phyloP scores from a whole-genome alignment of 2,113 vertebrate species.

The Bubo blakistoni region DNA sequence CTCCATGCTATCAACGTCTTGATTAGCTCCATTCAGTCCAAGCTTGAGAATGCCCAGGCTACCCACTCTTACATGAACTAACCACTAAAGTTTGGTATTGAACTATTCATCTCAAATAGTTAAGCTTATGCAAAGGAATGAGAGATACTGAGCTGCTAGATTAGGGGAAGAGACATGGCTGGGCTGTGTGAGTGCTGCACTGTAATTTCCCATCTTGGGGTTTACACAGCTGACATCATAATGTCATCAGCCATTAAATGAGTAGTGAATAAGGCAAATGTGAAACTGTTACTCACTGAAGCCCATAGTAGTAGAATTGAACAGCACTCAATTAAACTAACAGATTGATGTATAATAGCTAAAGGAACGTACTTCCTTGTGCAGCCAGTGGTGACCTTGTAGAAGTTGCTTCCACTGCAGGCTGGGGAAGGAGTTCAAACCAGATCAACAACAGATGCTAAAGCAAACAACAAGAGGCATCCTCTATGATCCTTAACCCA shows the following conservation, averaged over 20 bases:
- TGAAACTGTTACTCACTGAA: neutral
- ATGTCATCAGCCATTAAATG: neutral
- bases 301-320: neutral
- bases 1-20: neutral
- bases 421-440: neutral
- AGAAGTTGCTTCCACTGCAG: neutral
- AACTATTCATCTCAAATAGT: neutral
- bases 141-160: neutral
- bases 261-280: neutral
- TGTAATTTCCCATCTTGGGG: neutral
- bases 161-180: neutral
- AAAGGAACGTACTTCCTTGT: neutral
- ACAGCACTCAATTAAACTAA: neutral
- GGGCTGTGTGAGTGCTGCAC: accelerated
- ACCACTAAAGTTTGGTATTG: neutral
- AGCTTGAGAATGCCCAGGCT: neutral
- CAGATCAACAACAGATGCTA: neutral
- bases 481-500: neutral
- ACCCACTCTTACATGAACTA: neutral
- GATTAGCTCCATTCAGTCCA: neutral
- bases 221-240: neutral
- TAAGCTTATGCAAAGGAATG: neutral
- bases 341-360: neutral
- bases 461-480: neutral
- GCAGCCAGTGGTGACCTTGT: neutral